These are phyloP conservation scores for Eilema depressum DNA, from an alignment of 2,888 invertebrate genomes.

Conservation along the genomic window DNA sequence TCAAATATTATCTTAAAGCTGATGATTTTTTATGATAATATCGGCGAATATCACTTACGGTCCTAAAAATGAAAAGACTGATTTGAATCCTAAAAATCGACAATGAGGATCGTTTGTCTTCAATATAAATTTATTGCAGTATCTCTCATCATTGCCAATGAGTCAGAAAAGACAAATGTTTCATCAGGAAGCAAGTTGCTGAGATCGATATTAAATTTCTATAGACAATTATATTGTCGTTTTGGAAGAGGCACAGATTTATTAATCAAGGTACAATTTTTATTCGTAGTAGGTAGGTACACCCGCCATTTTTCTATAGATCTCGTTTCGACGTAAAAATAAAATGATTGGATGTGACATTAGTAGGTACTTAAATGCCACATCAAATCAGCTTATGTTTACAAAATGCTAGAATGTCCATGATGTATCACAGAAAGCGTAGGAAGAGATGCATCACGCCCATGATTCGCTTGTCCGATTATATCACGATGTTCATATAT, in stretches of 20 bases:
- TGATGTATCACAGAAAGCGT: conserved; percentile 1
- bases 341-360: too few species aligned
- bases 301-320: too few species aligned
- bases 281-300: too few species aligned
- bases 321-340: too few species aligned
- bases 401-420: background rate
- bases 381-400: too few species aligned
- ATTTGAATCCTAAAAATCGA: background rate
- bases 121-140: conserved; percentile 9
- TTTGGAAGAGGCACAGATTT: too few species aligned
- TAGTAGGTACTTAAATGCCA: too few species aligned
- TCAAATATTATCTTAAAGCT: background rate
- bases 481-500: background rate
- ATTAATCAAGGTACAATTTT: too few species aligned
- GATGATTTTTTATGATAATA: background rate
- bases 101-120: background rate
- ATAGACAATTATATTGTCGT: too few species aligned
- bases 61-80: background rate
- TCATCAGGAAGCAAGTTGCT: background rate
- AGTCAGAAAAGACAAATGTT: conserved; percentile 13
- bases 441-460: background rate
- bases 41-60: background rate
- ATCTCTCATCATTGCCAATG: conserved; percentile 17
- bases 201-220: background rate
- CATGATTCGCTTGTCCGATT: background rate